phyloP scores from a whole-genome alignment of 1,140 invertebrate species.

The fruit fly (Drosophila melanogaster) region DNA sequence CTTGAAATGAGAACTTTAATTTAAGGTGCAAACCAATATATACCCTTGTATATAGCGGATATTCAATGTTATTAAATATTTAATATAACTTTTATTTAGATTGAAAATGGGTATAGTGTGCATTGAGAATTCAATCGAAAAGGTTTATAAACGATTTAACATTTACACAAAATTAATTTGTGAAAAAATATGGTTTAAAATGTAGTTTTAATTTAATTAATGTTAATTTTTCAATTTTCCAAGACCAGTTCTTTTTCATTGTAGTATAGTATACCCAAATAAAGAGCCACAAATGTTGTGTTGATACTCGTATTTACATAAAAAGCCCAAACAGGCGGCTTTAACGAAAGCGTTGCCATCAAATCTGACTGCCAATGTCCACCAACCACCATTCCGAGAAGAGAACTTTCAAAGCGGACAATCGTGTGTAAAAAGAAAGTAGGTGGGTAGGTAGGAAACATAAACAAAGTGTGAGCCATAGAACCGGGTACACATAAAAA shows the following conservation, averaged over 20 bases:
- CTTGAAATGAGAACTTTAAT: constrained; percentile 12
- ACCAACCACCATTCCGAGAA: constrained; percentile 49
- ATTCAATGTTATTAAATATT: background rate
- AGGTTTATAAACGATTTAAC: background rate
- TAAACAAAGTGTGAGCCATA: constrained; percentile 71
- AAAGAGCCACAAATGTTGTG: constrained; percentile 12
- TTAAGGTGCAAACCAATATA: background rate
- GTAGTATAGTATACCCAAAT: constrained; percentile 6
- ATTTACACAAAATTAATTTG: background rate
- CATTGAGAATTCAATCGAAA: background rate
- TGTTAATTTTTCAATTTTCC: background rate
- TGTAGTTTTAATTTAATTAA: background rate
- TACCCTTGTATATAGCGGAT: constrained; percentile 6
- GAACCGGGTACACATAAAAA: constrained; percentile 38
- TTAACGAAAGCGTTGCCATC: constrained; percentile 37
- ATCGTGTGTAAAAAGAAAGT: constrained; percentile 75
- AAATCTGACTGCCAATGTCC: constrained; percentile 27
- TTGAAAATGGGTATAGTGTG: too few species aligned
- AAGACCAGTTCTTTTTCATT: background rate
- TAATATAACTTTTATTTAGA: background rate
- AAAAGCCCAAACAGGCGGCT: constrained; percentile 35
- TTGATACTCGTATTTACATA: constrained; percentile 45
- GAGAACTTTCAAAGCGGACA: constrained; percentile 52
- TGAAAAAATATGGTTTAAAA: background rate
- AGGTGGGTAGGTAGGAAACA: constrained; percentile 67